Evolutionary conservation across 2,797 vertebrate genomes (phyloP).

Genomic region (Micromesistius poutassou): DNA sequence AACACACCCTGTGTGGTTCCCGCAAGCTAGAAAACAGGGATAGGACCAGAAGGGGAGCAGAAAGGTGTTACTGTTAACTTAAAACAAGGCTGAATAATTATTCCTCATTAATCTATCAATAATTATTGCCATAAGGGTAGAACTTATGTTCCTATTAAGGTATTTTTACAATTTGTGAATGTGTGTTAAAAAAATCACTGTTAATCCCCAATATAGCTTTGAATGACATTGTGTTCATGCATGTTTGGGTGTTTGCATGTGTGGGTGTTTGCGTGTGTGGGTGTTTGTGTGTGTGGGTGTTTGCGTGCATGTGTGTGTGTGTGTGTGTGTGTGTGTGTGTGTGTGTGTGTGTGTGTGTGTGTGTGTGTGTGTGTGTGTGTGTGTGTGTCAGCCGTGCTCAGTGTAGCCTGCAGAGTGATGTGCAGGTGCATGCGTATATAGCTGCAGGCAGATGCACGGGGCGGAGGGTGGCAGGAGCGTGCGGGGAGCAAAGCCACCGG

Average conservation of each 20-base stretch:
- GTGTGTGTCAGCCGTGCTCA: conserved; percentile 49
- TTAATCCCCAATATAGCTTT: conserved; percentile 29
- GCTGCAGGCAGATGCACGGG: conserved; percentile 62
- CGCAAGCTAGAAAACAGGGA: not conserved
- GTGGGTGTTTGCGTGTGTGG: conserved; percentile 22
- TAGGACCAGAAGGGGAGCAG: not conserved
- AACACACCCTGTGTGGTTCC: not conserved
- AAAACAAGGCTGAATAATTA: not conserved
- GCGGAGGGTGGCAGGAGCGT: conserved; percentile 82
- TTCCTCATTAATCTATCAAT: not conserved
- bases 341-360: not conserved
- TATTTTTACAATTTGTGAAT: not conserved
- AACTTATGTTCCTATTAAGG: not conserved
- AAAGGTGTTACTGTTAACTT: conserved; percentile 2
- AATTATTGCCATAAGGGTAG: conserved; percentile 2
- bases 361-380: not conserved
- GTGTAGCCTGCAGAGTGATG: conserved; percentile 60
- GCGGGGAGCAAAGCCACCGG: conserved; percentile 80
- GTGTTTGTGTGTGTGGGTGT: not conserved
- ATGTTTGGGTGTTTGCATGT: not conserved
- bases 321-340: not conserved
- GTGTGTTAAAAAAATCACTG: not conserved
- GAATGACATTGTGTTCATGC: conserved; percentile 10
- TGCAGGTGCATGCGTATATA: conserved; percentile 58
- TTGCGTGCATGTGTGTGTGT: not conserved